Evolutionary conservation across 1,140 invertebrate genomes (phyloP).

Genomic region (Neodiprion pinetum): DNA sequence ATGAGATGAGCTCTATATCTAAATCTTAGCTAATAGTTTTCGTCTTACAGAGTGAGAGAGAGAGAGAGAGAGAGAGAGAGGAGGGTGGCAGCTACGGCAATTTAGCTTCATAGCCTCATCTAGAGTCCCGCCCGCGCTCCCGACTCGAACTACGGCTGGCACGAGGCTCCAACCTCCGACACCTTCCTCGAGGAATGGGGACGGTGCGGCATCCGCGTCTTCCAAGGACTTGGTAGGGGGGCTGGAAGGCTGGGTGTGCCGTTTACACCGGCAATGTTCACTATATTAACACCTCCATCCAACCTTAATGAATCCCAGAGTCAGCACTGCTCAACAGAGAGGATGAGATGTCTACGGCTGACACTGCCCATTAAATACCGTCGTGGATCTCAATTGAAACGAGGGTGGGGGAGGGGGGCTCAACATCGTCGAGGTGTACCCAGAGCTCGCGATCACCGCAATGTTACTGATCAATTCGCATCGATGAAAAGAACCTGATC

Average conservation of each 20-base stretch:
- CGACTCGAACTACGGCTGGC: conserved; percentile 5
- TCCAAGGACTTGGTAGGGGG: background rate
- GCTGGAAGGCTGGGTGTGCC: conserved; percentile 33
- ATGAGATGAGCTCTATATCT: conserved; percentile 26
- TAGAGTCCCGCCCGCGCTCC: background rate
- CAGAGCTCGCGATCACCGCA: no score
- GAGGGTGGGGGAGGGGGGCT: conserved; percentile 8
- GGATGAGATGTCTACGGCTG: background rate
- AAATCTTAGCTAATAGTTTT: conserved; percentile 51
- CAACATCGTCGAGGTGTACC: no score
- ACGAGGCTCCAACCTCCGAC: conserved; percentile 17
- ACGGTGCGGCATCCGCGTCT: conserved; percentile 10
- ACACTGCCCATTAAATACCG: background rate
- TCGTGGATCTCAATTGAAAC: conserved; percentile 21
- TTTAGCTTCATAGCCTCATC: conserved; percentile 47
- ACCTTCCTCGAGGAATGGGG: conserved; percentile 11
- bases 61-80: no score
- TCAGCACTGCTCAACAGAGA: conserved; percentile 13
- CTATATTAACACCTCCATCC: conserved; percentile 56
- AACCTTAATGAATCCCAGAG: conserved; percentile 54
- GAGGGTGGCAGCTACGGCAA: conserved; percentile 34
- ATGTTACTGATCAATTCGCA: no score
- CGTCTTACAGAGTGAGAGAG: conserved; percentile 27
- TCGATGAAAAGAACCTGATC: no score
- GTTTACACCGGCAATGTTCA: conserved; percentile 43